These are phyloP conservation scores for Hetaerina titia DNA, from an alignment of 2,888 invertebrate genomes.

Conservation along the genomic window DNA sequence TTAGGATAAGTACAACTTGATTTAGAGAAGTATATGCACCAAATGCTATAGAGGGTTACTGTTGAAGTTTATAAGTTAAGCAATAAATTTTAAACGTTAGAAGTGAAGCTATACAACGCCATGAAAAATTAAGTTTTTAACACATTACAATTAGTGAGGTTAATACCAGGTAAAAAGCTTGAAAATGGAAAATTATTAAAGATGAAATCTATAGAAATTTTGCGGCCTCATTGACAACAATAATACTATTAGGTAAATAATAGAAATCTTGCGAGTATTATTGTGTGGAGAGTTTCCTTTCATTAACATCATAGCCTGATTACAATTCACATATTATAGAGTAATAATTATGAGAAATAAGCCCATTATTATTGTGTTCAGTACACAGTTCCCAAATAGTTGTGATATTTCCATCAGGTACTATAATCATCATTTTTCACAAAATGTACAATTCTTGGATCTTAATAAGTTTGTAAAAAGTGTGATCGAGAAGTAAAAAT, in stretches of 20 bases:
- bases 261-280: slow-evolving; percentile 58
- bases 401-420: slow-evolving; percentile 65
- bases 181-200: slow-evolving; percentile 38
- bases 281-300: slow-evolving; percentile 48
- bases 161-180: slow-evolving; percentile 25
- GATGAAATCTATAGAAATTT: slow-evolving; percentile 46
- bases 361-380: slow-evolving; percentile 66
- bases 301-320: slow-evolving; percentile 54
- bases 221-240: slow-evolving; percentile 61
- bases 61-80: slow-evolving; percentile 52
- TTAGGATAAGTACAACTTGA: slow-evolving; percentile 3
- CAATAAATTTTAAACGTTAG: slow-evolving; percentile 51
- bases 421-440: slow-evolving; percentile 59
- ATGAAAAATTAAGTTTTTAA: slow-evolving; percentile 61
- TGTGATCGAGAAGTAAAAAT: neutral
- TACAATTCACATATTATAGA: slow-evolving; percentile 21
- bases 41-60: slow-evolving; percentile 56
- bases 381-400: slow-evolving; percentile 60
- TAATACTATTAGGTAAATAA: slow-evolving; percentile 53
- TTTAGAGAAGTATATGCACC: slow-evolving; percentile 43
- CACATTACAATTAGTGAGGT: slow-evolving; percentile 27
- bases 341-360: slow-evolving; percentile 43
- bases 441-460: slow-evolving; percentile 59
- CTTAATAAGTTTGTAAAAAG: slow-evolving; percentile 52
- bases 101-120: slow-evolving; percentile 59